Evolutionary conservation across 1,140 invertebrate genomes (phyloP).

Genomic region (Sycobia sp.): DNA sequence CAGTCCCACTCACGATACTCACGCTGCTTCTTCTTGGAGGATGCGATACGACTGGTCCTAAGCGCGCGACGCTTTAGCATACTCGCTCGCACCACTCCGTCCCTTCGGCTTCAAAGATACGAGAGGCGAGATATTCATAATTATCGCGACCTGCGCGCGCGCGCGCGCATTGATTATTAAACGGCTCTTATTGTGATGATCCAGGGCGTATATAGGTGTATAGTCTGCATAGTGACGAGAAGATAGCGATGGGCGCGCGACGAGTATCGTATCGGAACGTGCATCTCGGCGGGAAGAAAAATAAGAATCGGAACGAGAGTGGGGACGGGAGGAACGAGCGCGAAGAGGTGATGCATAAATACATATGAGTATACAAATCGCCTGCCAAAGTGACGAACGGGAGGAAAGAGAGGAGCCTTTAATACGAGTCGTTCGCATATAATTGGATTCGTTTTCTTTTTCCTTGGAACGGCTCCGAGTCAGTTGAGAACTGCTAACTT

Average conservation of each 20-base stretch:
- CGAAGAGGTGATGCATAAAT: too few relatives aligned
- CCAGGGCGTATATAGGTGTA: too few relatives aligned
- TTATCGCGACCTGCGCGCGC: constrained; percentile 56
- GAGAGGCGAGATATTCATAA: constrained; percentile 53
- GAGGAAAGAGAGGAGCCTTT: constrained; percentile 1
- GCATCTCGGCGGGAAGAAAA: too few relatives aligned
- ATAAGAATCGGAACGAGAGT: background rate
- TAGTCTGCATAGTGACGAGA: too few relatives aligned
- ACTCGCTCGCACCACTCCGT: too few relatives aligned
- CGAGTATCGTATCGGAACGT: too few relatives aligned
- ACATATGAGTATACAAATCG: background rate
- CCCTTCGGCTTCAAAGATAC: too few relatives aligned
- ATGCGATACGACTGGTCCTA: constrained; percentile 35
- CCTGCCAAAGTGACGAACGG: constrained; percentile 5
- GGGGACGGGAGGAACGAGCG: background rate
- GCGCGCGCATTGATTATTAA: constrained; percentile 60
- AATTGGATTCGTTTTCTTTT: constrained; percentile 15
- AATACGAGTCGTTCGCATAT: background rate
- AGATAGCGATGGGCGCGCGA: too few relatives aligned
- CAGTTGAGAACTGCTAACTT: too few relatives aligned
- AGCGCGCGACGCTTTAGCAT: too few relatives aligned
- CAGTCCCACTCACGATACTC: too few relatives aligned
- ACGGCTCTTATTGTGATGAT: constrained; percentile 51
- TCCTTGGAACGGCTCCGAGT: too few relatives aligned
- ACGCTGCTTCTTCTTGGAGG: background rate